Percentiles rank a stretch among this genome's conserved stretches.
These are phyloP conservation scores for Aleadryas rufinucha DNA, from an alignment of 2,113 vertebrate genomes.

Conservation along the genomic window DNA sequence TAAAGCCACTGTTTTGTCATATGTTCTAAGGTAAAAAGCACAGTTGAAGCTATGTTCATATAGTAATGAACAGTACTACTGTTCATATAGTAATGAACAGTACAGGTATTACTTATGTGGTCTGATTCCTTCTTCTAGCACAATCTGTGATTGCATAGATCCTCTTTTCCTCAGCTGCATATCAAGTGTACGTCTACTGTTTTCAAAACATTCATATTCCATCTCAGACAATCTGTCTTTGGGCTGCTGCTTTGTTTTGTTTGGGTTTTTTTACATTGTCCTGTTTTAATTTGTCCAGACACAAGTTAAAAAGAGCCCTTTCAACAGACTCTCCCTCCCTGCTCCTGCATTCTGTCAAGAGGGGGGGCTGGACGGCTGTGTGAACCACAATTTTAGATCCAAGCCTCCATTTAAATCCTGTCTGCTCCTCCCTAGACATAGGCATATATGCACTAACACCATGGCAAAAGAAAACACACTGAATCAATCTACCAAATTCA, in stretches of 20 bases:
- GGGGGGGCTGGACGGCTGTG: background rate
- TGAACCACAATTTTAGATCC: background rate
- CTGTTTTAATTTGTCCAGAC: background rate
- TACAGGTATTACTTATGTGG: background rate
- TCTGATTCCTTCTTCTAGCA: background rate
- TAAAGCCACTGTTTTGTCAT: background rate
- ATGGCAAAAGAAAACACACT: background rate
- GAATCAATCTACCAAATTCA: background rate
- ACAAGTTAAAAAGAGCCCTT: fast-evolving
- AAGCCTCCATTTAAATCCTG: background rate
- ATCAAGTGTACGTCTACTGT: background rate
- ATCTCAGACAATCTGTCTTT: background rate
- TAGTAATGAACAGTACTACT: background rate
- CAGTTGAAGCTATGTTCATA: background rate
- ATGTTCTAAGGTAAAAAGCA: background rate
- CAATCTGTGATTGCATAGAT: background rate
- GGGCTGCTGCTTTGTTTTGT: background rate
- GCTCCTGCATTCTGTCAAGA: background rate
- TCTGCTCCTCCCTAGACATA: background rate
- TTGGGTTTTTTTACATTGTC: background rate
- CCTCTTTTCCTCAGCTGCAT: background rate
- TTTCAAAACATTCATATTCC: background rate
- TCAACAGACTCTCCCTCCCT: background rate
- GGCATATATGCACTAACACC: background rate
- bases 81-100: background rate